Evolutionary conservation across 2,797 vertebrate species (phyloP), one percentile per base, ranked within the genome.

Genomic region (Acanthis flammea): DNA sequence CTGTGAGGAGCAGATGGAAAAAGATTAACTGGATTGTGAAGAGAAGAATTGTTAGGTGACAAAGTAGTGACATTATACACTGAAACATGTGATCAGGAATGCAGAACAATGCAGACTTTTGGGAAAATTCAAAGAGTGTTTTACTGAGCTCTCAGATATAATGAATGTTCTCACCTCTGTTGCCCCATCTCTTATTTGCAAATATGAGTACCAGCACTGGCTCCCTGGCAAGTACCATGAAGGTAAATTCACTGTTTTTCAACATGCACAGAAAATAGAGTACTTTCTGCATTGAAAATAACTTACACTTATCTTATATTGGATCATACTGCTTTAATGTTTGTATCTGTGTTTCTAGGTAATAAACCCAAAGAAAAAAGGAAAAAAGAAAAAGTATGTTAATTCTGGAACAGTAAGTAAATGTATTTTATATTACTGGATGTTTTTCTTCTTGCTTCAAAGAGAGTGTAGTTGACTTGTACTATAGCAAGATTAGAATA

Each of bases 281-380:
- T 60, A 11, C 19, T 63, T 92, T 27, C 16, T 91, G 50, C 51
- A 42, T 47, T 85, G 21, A 31, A 74, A 86, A 33, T 65, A 44
- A 28, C 25, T 66, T 89, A 61, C 25, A 24, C 30, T 66, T 86
- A 42, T 2, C 45, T 86, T 54, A 12, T 78, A 18, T 73, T 86
- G 60, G 22, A 19, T 81, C 4, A 53, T 94, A 54, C 79, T 31
- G 31, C 73, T 53, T 75, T 90, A 71, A 82, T 95, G 62, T 44
- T 94, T 95, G 23, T 70, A 14, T 96, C 71, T 97, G 9, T 68
- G 91, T 95, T 97, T 96, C 71, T 90, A 99, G 99, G 99, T 99
- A 97, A 97, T 99, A 97, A 99, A 99, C 98, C 98, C 98, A 88
- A 99, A 99, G 98, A 99, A 99, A 97, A 99, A 99, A 97, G 98